A percentile compares a stretch with the other conserved stretches of the same genome.
Conservation (phyloP, 2,113 vertebrate genomes). For the Donacobius atricapilla region DNA sequence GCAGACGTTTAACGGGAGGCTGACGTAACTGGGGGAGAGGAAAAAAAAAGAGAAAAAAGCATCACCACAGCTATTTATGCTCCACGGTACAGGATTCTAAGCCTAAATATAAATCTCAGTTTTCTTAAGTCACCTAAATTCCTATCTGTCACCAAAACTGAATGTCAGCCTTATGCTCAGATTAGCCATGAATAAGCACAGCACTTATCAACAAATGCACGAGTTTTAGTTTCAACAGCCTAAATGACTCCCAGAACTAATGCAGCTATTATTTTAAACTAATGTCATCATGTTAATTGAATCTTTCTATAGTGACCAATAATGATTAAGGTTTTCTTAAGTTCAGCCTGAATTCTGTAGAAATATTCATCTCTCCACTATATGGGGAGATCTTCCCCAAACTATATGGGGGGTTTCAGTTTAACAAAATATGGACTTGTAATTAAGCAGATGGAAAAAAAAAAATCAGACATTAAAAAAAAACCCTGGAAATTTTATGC, state of each 20-base stretch:
- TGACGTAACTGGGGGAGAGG: constrained; percentile 80
- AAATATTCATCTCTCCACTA: background rate
- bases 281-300: background rate
- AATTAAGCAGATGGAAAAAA: background rate
- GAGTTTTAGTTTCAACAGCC: background rate
- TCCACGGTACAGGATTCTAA: background rate
- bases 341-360: background rate
- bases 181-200: background rate
- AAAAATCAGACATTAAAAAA: background rate
- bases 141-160: background rate
- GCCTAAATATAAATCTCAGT: background rate
- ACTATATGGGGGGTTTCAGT: too few relatives aligned
- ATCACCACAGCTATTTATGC: background rate
- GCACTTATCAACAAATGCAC: background rate
- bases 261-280: background rate
- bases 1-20: constrained; percentile 93
- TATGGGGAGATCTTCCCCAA: too few relatives aligned
- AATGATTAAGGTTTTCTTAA: background rate
- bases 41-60: background rate
- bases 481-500: background rate
- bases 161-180: background rate
- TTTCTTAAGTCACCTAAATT: background rate
- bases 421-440: background rate
- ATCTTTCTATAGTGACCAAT: background rate
- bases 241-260: background rate